Evolutionary conservation across 2,888 invertebrate species (phyloP).

Genomic region (Drosophila prostipennis): DNA sequence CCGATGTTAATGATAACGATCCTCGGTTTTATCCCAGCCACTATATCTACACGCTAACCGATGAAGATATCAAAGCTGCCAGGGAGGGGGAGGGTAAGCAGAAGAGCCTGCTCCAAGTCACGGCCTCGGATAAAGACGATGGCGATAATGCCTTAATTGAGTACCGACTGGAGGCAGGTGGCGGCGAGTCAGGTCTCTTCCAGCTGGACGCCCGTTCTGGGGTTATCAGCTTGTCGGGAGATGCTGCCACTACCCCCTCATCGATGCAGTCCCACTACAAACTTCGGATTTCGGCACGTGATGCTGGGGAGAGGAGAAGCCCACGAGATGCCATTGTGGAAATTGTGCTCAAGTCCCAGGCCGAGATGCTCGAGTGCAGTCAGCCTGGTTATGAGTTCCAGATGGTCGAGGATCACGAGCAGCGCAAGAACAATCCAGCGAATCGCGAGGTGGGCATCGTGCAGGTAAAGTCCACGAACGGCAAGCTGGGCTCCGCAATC

Average conservation of each 20-base stretch:
- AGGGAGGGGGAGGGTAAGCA: slow-evolving; percentile 1
- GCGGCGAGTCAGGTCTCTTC: slow-evolving; percentile 90
- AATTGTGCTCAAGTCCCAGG: slow-evolving; percentile 90
- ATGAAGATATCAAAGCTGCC: slow-evolving; percentile 82
- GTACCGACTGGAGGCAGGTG: slow-evolving; percentile 91
- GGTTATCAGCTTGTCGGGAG: slow-evolving; percentile 87
- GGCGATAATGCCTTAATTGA: slow-evolving; percentile 91
- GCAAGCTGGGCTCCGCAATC: slow-evolving; percentile 76
- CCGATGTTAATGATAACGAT: slow-evolving; percentile 96
- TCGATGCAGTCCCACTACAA: slow-evolving; percentile 87
- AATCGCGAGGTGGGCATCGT: slow-evolving; percentile 92
- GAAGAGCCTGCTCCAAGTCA: slow-evolving; percentile 87
- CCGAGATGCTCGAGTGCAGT: slow-evolving; percentile 91
- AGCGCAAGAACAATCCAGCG: slow-evolving; percentile 84
- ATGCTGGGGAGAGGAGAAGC: slow-evolving; percentile 91
- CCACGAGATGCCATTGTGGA: slow-evolving; percentile 91
- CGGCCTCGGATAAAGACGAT: slow-evolving; percentile 93
- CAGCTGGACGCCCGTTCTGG: slow-evolving; percentile 91
- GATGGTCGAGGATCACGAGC: slow-evolving; percentile 91
- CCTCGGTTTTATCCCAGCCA: slow-evolving; percentile 96
- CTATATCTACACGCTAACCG: slow-evolving; percentile 91
- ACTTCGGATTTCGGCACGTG: slow-evolving; percentile 91
- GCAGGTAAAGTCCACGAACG: slow-evolving; percentile 84
- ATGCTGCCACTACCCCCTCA: slow-evolving; percentile 44
- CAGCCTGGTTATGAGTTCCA: slow-evolving; percentile 92